Conservation (phyloP, 2,888 invertebrate species). For the Sarcophaga variegata region DNA sequence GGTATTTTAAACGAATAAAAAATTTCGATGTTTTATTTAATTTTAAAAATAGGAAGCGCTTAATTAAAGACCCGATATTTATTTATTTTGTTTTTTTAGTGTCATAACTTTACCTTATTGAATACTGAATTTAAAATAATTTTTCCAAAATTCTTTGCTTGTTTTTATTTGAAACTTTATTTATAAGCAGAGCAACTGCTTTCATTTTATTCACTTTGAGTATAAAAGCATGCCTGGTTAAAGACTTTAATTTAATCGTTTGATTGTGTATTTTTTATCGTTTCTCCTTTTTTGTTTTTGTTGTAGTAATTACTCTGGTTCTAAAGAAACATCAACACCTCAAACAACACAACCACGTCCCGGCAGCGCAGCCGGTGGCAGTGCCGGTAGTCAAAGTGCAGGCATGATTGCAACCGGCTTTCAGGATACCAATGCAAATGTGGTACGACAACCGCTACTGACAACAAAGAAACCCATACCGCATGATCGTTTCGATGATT, state of each 20-base stretch:
- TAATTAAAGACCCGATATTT: too few species aligned
- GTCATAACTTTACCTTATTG: too few species aligned
- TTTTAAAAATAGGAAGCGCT: too few species aligned
- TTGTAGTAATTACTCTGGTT: conserved; percentile 81
- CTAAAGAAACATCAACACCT: conserved; percentile 80
- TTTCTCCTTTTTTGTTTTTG: conserved; percentile 10
- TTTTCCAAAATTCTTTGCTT: too few species aligned
- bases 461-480: conserved; percentile 77
- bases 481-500: conserved; percentile 80
- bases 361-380: conserved; percentile 71
- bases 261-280: conserved; percentile 12
- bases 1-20: too few species aligned
- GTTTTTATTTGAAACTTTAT: too few species aligned
- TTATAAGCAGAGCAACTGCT: too few species aligned
- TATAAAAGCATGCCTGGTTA: neutral
- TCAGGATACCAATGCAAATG: conserved; percentile 73
- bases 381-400: conserved; percentile 75
- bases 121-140: too few species aligned
- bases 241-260: conserved; percentile 10
- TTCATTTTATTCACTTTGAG: too few species aligned
- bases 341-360: conserved; percentile 73
- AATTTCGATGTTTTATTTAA: too few species aligned
- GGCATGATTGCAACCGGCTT: conserved; percentile 71
- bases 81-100: too few species aligned
- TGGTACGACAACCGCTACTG: conserved; percentile 69